Percentiles rank a stretch among this genome's conserved stretches.
Conservation (phyloP, 2,888 invertebrate genomes). For the Meandrusa payeni region DNA sequence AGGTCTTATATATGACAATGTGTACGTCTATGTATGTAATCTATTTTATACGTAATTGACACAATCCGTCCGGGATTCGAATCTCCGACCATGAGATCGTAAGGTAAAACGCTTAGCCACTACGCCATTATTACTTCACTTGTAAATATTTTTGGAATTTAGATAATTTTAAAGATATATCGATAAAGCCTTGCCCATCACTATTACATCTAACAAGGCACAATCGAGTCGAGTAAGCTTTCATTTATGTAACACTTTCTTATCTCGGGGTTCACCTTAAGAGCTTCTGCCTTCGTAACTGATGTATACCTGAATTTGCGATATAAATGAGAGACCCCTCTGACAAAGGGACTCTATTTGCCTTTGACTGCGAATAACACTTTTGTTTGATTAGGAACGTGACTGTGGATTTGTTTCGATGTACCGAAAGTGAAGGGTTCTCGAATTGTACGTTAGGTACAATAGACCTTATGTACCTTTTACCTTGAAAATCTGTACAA, state of each 20-base stretch:
- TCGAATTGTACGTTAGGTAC: not conserved
- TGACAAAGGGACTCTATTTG: constrained; percentile 27
- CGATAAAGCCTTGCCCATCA: not conserved
- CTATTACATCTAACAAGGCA: constrained; percentile 12
- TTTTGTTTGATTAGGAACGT: constrained; percentile 29
- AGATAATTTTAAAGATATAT: not conserved
- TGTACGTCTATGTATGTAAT: too few species aligned
- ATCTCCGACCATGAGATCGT: too few species aligned
- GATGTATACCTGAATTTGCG: constrained; percentile 30
- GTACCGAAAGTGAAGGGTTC: constrained; percentile 7
- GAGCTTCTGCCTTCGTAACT: constrained; percentile 35
- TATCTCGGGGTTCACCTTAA: constrained; percentile 47
- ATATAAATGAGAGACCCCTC: constrained; percentile 25
- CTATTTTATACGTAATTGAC: too few species aligned
- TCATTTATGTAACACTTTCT: constrained; percentile 60
- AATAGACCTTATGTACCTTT: too few species aligned
- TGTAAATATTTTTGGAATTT: too few species aligned
- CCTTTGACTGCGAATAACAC: constrained; percentile 24
- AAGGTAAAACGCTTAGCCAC: too few species aligned
- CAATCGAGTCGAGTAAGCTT: constrained; percentile 45
- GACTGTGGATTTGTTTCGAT: constrained; percentile 27
- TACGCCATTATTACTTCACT: too few species aligned
- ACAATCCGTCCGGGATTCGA: too few species aligned
- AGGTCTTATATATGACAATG: too few species aligned
- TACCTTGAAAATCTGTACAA: too few species aligned